Evolutionary conservation across 2,888 invertebrate genomes (phyloP).

Genomic region (Melinaea marsaeus): DNA sequence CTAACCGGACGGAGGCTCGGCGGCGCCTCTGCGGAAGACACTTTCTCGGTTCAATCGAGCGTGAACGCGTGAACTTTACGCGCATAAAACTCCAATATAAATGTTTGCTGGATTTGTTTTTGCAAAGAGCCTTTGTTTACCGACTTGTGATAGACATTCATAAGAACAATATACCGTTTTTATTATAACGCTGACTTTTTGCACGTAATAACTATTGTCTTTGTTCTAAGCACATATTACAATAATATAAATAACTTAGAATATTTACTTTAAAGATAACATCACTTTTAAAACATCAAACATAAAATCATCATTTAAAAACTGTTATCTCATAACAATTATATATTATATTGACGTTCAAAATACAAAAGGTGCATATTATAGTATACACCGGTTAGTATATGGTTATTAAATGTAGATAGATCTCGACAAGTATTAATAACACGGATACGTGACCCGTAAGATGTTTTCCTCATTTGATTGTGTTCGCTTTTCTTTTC

Average conservation of each 20-base stretch:
- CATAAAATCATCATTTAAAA: too few species aligned
- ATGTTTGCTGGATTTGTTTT: constrained; percentile 8
- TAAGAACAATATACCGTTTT: neutral
- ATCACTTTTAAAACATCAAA: too few species aligned
- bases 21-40: constrained; percentile 64
- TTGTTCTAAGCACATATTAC: too few species aligned
- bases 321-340: too few species aligned
- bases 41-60: constrained; percentile 52
- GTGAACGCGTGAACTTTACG: constrained; percentile 36
- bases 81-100: constrained; percentile 11
- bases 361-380: too few species aligned
- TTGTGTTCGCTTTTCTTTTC: constrained; percentile 2
- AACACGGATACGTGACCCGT: constrained; percentile 23
- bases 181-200: neutral
- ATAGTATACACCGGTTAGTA: too few species aligned
- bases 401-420: too few species aligned
- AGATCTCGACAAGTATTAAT: neutral
- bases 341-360: too few species aligned
- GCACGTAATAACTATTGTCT: neutral
- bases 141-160: neutral
- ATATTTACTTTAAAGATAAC: too few species aligned
- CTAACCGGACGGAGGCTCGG: constrained; percentile 58
- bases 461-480: constrained; percentile 1
- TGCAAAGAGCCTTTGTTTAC: constrained; percentile 8
- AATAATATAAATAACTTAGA: too few species aligned